phyloP scores from a whole-genome alignment of 2,888 invertebrate species.

The Noctua janthe region DNA sequence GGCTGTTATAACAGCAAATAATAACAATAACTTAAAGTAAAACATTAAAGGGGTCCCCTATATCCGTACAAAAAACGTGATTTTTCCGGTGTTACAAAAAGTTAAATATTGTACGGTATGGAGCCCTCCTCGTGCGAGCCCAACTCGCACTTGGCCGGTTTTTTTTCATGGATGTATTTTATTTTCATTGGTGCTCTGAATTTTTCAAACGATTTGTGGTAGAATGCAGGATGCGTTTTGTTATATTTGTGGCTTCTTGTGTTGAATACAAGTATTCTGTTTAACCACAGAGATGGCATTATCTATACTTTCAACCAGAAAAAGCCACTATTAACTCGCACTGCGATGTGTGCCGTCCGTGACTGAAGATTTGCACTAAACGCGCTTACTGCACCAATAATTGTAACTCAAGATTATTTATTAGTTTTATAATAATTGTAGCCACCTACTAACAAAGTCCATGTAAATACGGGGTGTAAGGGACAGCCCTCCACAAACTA shows the following conservation, averaged over 20 bases:
- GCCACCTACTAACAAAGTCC: too few relatives aligned
- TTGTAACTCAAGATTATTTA: too few relatives aligned
- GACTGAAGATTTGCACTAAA: too few relatives aligned
- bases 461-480: too few relatives aligned
- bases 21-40: neutral
- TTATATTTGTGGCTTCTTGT: slow-evolving; percentile 1
- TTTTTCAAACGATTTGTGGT: slow-evolving; percentile 1
- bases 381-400: too few relatives aligned
- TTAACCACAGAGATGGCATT: too few relatives aligned
- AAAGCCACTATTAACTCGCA: too few relatives aligned
- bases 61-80: neutral
- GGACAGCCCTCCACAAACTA: too few relatives aligned
- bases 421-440: too few relatives aligned
- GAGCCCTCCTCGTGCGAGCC: neutral
- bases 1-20: neutral
- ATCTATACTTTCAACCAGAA: too few relatives aligned
- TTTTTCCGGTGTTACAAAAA: neutral
- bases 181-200: slow-evolving; percentile 6
- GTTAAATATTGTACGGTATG: neutral
- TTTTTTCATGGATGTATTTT: slow-evolving; percentile 15
- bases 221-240: neutral
- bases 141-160: neutral
- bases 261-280: neutral
- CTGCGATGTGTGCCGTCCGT: too few relatives aligned
- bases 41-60: neutral